Evolutionary conservation across 2,113 vertebrate species (phyloP).

Genomic region (Dicaeum eximium): DNA sequence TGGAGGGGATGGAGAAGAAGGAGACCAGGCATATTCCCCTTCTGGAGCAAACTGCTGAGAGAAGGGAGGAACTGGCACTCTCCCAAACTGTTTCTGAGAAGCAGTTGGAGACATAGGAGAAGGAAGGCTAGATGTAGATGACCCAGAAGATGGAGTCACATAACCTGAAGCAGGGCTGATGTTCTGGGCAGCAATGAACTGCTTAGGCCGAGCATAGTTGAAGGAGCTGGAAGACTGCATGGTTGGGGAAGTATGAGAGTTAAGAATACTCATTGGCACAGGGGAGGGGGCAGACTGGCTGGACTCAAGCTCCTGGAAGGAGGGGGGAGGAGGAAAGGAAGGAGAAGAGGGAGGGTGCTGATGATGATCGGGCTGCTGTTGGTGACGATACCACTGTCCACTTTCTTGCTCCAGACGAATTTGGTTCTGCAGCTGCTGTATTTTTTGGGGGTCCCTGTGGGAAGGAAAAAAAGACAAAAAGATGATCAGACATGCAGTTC

Average conservation of each 20-base stretch:
- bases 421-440: slow-evolving; percentile 94
- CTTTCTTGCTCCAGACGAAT: slow-evolving; percentile 90
- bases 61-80: slow-evolving; percentile 74
- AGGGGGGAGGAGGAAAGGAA: slow-evolving; percentile 88
- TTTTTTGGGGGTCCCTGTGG: slow-evolving; percentile 84
- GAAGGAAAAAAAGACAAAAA: slow-evolving; percentile 40
- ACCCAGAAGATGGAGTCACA: slow-evolving; percentile 85
- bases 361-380: slow-evolving; percentile 59
- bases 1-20: slow-evolving; percentile 87
- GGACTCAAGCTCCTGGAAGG: slow-evolving; percentile 87
- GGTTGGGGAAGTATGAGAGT: slow-evolving; percentile 74
- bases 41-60: slow-evolving; percentile 75
- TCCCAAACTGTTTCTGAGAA: slow-evolving; percentile 80
- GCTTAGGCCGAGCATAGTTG: slow-evolving; percentile 97
- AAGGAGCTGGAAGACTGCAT: slow-evolving; percentile 94
- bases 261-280: slow-evolving; percentile 77
- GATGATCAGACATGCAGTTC: background rate
- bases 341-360: slow-evolving; percentile 77
- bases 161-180: slow-evolving; percentile 76
- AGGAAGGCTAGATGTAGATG: slow-evolving; percentile 85
- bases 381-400: slow-evolving; percentile 67
- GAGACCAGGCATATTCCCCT: slow-evolving; percentile 77
- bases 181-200: slow-evolving; percentile 96
- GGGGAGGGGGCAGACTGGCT: slow-evolving; percentile 59
- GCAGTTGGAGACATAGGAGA: slow-evolving; percentile 88